Conservation (phyloP, 2,113 vertebrate species). For the Myocastor coypus region DNA sequence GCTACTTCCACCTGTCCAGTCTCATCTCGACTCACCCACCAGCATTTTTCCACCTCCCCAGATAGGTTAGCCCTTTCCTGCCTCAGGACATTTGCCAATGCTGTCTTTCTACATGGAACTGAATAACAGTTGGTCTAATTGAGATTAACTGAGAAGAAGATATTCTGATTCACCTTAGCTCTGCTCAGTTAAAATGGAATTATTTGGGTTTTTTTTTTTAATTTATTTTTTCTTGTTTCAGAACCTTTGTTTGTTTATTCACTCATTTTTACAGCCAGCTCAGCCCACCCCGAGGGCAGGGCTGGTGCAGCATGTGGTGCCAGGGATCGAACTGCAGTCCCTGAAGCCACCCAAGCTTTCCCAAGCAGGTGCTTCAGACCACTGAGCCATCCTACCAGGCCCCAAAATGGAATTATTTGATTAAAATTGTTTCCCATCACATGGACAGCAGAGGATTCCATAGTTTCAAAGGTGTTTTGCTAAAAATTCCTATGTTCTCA, state of each 20-base stretch:
- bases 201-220: too few relatives aligned
- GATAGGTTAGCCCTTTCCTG: not conserved
- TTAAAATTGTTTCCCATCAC: not conserved
- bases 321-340: too few relatives aligned
- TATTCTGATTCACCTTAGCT: conserved; percentile 22
- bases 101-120: not conserved
- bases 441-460: not conserved
- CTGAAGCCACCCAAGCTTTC: too few relatives aligned
- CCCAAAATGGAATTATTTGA: conserved; percentile 45
- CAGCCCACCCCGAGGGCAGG: too few relatives aligned
- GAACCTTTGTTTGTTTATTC: too few relatives aligned
- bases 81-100: conserved; percentile 9
- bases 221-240: too few relatives aligned
- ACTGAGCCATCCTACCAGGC: too few relatives aligned
- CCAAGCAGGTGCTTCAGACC: too few relatives aligned
- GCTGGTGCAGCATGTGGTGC: too few relatives aligned
- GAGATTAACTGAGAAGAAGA: conserved; percentile 21
- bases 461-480: conserved; percentile 32
- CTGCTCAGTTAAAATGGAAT: conserved; percentile 52
- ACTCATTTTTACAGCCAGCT: too few relatives aligned
- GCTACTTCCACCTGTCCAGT: not conserved
- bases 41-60: not conserved
- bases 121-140: not conserved
- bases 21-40: not conserved
- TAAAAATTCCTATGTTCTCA: conserved; percentile 31